phyloP scores from a whole-genome alignment of 2,113 vertebrate genomes.

The Hucho hucho region DNA sequence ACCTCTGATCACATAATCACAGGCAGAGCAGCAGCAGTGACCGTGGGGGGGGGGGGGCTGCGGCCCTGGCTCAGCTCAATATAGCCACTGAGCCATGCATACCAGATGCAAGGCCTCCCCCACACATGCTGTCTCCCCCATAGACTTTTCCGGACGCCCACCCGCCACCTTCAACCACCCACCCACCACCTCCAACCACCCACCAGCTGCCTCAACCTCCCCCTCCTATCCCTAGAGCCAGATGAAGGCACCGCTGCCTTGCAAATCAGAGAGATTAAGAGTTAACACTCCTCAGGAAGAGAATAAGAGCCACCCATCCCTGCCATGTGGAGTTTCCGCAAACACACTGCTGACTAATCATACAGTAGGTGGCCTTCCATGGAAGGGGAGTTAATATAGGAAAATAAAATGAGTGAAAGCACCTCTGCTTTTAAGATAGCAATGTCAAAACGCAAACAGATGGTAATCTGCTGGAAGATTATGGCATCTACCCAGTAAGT shows the following conservation, averaged over 20 bases:
- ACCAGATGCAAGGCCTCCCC: neutral
- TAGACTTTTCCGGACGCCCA: conserved; percentile 23
- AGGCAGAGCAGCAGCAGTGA: conserved; percentile 10
- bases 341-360: neutral
- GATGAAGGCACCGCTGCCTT: neutral
- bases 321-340: neutral
- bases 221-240: neutral
- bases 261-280: neutral
- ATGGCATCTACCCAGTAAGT: neutral
- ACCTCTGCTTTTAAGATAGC: neutral
- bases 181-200: neutral
- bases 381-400: neutral
- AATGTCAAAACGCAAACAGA: neutral
- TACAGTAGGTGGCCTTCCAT: neutral
- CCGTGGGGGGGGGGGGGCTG: conserved; percentile 20
- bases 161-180: neutral
- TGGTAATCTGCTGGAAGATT: neutral
- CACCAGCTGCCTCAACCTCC: neutral
- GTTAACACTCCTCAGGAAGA: neutral
- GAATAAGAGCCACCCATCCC: neutral
- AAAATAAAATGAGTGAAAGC: neutral
- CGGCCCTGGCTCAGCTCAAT: conserved; percentile 34
- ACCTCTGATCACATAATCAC: conserved; percentile 1
- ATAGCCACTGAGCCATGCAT: conserved; percentile 34
- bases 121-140: neutral